A percentile compares a stretch with the other conserved stretches of the same genome.
Evolutionary conservation across 2,113 vertebrate genomes (phyloP).

Genomic region (Motacilla tschutschensis): DNA sequence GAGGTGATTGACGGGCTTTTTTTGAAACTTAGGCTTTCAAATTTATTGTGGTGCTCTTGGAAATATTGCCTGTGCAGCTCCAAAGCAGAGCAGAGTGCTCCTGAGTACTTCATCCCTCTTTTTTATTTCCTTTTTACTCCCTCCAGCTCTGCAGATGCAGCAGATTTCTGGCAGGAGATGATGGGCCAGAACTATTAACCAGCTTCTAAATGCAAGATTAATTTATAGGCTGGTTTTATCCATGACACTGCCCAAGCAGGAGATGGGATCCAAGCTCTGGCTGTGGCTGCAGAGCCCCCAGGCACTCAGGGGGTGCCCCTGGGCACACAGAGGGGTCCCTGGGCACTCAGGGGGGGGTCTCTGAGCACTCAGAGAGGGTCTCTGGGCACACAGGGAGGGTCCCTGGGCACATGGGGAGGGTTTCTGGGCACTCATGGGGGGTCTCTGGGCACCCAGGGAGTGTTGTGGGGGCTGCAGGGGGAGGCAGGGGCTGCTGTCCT

Average conservation of each 20-base stretch:
- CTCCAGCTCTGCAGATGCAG: constrained; percentile 37
- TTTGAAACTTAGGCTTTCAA: not conserved
- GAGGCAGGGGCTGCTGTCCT: not conserved
- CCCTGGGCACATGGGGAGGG: too few species aligned
- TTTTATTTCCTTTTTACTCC: constrained; percentile 10
- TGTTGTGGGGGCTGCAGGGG: not conserved
- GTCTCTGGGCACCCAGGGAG: too few species aligned
- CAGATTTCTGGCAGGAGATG: constrained; percentile 42
- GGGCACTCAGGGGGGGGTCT: too few species aligned
- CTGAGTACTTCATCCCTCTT: not conserved
- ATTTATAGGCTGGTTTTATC: not conserved
- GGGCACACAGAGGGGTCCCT: too few species aligned
- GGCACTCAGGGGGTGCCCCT: too few species aligned
- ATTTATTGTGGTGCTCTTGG: not conserved
- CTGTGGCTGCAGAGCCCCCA: not conserved
- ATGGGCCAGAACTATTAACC: not conserved
- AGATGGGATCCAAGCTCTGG: not conserved
- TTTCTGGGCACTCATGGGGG: too few species aligned
- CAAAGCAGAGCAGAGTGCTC: not conserved
- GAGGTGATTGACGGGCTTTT: not conserved
- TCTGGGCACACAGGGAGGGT: too few species aligned
- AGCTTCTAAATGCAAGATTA: not conserved
- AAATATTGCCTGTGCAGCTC: constrained; percentile 10
- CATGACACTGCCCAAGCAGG: not conserved
- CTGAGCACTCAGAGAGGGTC: too few species aligned